phyloP scores from a whole-genome alignment of 2,888 invertebrate genomes.

The Cartodere bifasciata region DNA sequence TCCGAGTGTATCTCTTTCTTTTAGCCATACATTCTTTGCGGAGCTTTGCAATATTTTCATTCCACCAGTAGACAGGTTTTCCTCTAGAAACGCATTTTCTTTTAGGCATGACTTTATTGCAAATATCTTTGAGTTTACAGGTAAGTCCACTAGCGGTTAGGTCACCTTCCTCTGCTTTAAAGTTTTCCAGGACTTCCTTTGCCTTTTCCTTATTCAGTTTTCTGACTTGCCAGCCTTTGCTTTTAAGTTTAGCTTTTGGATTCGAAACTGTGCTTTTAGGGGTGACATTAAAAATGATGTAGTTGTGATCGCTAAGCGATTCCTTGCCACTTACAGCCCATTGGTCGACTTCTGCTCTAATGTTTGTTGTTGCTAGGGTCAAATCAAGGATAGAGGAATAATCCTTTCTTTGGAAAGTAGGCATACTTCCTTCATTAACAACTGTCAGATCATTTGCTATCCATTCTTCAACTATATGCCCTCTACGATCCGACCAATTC shows the following conservation, averaged over 20 bases:
- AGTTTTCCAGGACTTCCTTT: neutral
- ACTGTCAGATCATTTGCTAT: neutral
- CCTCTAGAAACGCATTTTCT: neutral
- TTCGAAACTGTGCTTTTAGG: neutral
- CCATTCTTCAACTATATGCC: neutral
- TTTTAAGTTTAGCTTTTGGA: neutral
- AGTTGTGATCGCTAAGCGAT: conserved; percentile 15
- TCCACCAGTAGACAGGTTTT: conserved; percentile 1
- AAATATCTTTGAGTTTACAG: neutral
- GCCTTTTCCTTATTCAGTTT: neutral
- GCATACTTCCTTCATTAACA: conserved; percentile 9
- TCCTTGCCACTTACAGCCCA: conserved; percentile 13
- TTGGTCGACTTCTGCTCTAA: neutral
- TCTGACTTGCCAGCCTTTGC: neutral
- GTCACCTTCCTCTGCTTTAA: neutral
- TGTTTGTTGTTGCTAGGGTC: conserved; percentile 10
- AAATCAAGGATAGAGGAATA: conserved; percentile 15
- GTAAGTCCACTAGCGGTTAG: neutral
- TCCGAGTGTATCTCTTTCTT: neutral
- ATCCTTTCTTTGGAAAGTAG: conserved; percentile 11
- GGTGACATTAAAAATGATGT: conserved; percentile 9
- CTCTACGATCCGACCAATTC: neutral
- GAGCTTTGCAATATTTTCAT: conserved; percentile 2
- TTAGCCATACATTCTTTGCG: neutral
- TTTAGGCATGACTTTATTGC: neutral